Base-by-base conservation (phyloP, 2,888 invertebrate genomes). In the Eristalinus aeneus region DNA sequence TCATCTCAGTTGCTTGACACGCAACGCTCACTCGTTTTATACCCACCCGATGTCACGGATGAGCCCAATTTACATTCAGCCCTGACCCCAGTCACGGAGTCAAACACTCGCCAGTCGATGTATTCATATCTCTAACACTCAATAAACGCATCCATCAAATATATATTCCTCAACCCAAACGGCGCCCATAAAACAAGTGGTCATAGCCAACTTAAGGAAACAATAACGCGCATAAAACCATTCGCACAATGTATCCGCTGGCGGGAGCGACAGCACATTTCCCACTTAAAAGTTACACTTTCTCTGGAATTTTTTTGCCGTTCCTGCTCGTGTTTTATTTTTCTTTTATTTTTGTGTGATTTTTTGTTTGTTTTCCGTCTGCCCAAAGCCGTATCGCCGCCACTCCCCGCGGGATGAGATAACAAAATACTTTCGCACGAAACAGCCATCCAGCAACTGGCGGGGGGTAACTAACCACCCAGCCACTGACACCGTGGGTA, bases 131-230 rank as follows among this genome's bases (percentile, higher is more conserved):
- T 63, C 68, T 46, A 73, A 63, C 82, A 83, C 77, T 27, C 82
- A 56, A 77, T 77, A 73, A 77, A 77, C 77, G 34, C 46, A 68
- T 11, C 61, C 77, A 77, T 83, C 68, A 83, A 77, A 72, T 68
- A 68, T 83, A 73, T 83, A 83, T 73, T 63, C 61, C 34, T 56
- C 54, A 46, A 56, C 61, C 46, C 23, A 68, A 73, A 77, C 61
- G 63, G 1, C 16, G 46, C 6, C 73, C 68, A 73, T 77, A 73
- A 83, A 73, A 73, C 82, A 83, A 83, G 82, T 83, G 82, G 82
- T 68, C 82, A 83, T 72, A 77, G 73, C 46, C 31, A 83, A 77
- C 67, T 82, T 76, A 76, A 64, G 64, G 58, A 82, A 82, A 76
- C 82, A 77, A 77, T 83, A 83, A 77, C 58, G 60, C 58, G 32